phyloP scores from a whole-genome alignment of 2,797 vertebrate genomes.

The Crenichthys baileyi region DNA sequence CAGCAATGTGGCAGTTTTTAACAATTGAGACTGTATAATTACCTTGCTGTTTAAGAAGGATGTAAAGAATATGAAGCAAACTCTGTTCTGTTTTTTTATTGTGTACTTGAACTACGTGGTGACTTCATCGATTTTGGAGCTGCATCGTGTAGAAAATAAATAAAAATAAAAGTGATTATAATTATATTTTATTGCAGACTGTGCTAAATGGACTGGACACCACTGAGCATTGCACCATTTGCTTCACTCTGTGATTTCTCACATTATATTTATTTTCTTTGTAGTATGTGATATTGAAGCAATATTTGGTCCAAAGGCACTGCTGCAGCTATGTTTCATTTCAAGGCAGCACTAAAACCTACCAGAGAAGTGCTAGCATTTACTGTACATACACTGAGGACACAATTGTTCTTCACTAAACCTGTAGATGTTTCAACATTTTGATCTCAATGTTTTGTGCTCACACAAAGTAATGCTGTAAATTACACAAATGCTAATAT shows the following conservation, averaged over 20 bases:
- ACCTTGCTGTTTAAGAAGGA: constrained; percentile 68
- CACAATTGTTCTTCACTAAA: neutral
- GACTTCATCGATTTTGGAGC: constrained; percentile 29
- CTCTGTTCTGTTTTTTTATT: constrained; percentile 45
- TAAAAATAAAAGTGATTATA: constrained; percentile 16
- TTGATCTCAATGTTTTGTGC: neutral
- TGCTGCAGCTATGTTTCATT: constrained; percentile 13
- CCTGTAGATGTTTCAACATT: neutral
- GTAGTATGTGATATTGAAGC: constrained; percentile 35
- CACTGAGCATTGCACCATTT: neutral
- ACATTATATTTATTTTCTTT: constrained; percentile 21
- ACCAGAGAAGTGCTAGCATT: neutral
- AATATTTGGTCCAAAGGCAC: constrained; percentile 33
- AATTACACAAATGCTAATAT: neutral
- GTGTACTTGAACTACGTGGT: constrained; percentile 47
- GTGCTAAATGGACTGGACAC: constrained; percentile 10
- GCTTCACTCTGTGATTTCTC: constrained; percentile 20
- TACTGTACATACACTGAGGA: neutral
- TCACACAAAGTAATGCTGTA: neutral
- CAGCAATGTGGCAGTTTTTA: constrained; percentile 64
- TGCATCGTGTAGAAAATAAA: constrained; percentile 35
- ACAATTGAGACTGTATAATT: constrained; percentile 66
- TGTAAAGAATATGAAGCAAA: constrained; percentile 61
- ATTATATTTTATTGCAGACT: constrained; percentile 13
- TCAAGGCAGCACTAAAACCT: constrained; percentile 9